Evolutionary conservation across 2,113 vertebrate species (phyloP).

Genomic region (Petaurus breviceps): DNA sequence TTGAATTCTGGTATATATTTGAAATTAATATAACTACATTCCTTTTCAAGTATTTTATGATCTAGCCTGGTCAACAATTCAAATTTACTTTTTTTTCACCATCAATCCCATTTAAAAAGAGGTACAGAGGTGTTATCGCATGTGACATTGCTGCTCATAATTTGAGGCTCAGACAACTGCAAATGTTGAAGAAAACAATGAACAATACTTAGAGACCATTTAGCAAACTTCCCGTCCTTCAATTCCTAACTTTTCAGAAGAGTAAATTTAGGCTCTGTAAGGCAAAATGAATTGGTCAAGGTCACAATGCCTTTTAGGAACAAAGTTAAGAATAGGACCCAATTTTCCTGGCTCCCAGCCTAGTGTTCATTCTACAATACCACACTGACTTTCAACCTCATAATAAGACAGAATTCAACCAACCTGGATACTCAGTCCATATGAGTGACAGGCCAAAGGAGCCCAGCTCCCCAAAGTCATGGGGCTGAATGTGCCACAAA

Average conservation of each 20-base stretch:
- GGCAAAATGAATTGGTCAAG: neutral
- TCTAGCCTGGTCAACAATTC: neutral
- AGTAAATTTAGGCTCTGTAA: neutral
- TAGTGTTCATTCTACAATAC: neutral
- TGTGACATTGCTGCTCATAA: neutral
- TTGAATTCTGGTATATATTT: neutral
- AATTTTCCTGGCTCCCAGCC: neutral
- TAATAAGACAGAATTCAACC: neutral
- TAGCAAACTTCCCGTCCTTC: neutral
- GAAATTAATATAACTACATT: neutral
- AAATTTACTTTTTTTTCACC: neutral
- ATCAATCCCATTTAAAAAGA: neutral
- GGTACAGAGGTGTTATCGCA: neutral
- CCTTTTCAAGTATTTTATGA: neutral
- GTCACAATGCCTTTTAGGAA: neutral
- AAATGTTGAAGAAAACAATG: neutral
- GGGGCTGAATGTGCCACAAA: neutral
- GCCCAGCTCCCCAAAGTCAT: neutral
- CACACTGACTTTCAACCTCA: neutral
- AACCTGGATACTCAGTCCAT: neutral
- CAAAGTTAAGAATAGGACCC: neutral
- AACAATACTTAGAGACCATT: neutral
- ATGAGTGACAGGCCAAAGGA: neutral
- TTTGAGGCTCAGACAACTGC: neutral
- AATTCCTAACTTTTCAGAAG: neutral